Evolutionary conservation across 2,888 invertebrate genomes (phyloP).

Genomic region (Phlogophora meticulosa): DNA sequence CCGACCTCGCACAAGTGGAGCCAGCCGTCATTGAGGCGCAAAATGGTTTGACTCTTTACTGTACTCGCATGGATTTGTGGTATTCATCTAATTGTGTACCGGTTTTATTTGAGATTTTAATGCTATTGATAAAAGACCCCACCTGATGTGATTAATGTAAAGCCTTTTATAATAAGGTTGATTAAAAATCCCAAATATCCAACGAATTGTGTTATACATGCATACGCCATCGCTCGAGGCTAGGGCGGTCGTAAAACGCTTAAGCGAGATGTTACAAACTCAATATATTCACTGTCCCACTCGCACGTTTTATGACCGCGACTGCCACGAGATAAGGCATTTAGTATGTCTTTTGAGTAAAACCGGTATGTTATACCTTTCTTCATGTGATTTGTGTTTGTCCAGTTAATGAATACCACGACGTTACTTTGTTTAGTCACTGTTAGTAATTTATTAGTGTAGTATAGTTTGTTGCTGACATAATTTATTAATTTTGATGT

Average conservation of each 20-base stretch:
- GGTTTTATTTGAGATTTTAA: slow-evolving; percentile 42
- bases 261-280: not conserved
- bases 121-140: not conserved
- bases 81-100: slow-evolving; percentile 40
- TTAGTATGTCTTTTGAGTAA: slow-evolving; percentile 11
- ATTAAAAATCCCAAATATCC: too few species aligned
- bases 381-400: slow-evolving; percentile 35
- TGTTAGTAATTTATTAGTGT: slow-evolving; percentile 51
- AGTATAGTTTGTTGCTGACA: slow-evolving; percentile 55
- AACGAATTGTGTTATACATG: too few species aligned
- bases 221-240: too few species aligned
- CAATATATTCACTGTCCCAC: not conserved
- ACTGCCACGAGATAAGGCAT: not conserved
- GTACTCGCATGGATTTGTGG: slow-evolving; percentile 65
- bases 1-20: slow-evolving; percentile 99
- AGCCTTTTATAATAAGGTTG: too few species aligned
- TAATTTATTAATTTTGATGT: slow-evolving; percentile 54
- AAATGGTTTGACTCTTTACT: slow-evolving; percentile 93
- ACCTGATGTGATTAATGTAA: not conserved
- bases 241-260: not conserved
- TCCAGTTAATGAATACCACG: slow-evolving; percentile 49
- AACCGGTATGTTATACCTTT: slow-evolving; percentile 32
- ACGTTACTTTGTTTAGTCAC: slow-evolving; percentile 48
- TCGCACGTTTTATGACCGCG: slow-evolving; percentile 7
- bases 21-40: slow-evolving; percentile 99